phyloP scores from a whole-genome alignment of 1,140 invertebrate species.

The Cyclargus thomasi region DNA sequence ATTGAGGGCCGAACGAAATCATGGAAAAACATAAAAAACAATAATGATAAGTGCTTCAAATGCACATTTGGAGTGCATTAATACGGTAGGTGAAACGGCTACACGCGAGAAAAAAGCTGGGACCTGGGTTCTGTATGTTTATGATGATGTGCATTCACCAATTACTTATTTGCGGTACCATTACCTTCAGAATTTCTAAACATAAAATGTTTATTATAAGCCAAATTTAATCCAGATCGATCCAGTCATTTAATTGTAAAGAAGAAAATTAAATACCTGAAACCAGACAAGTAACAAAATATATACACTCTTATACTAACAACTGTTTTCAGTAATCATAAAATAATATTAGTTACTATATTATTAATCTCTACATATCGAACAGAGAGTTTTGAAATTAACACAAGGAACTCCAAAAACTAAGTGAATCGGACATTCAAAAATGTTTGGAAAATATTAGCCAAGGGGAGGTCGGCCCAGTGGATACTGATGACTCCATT shows the following conservation, averaged over 20 bases:
- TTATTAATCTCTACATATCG: too few species aligned
- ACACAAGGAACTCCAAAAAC: slow-evolving; percentile 37
- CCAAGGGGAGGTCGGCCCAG: neutral
- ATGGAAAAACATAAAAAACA: slow-evolving; percentile 13
- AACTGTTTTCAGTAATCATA: too few species aligned
- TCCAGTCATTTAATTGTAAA: too few species aligned
- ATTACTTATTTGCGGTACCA: too few species aligned
- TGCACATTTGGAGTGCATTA: slow-evolving; percentile 10
- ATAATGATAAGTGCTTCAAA: slow-evolving; percentile 9
- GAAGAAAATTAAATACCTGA: too few species aligned
- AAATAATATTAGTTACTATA: too few species aligned
- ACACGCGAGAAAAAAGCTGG: neutral
- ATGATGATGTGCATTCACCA: neutral
- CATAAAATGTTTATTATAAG: too few species aligned
- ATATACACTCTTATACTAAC: too few species aligned
- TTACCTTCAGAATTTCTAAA: too few species aligned
- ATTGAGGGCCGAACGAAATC: slow-evolving; percentile 9
- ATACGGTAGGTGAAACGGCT: neutral
- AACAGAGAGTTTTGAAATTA: neutral
- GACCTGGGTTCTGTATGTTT: neutral
- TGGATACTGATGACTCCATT: slow-evolving; percentile 27
- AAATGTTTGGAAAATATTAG: slow-evolving; percentile 21
- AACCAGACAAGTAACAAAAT: too few species aligned
- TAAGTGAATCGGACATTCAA: slow-evolving; percentile 46
- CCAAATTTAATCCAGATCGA: too few species aligned